Evolutionary conservation across 2,888 invertebrate genomes (phyloP), one percentile per base, ranked within the genome.

Genomic region (Harpalus rufipes): DNA sequence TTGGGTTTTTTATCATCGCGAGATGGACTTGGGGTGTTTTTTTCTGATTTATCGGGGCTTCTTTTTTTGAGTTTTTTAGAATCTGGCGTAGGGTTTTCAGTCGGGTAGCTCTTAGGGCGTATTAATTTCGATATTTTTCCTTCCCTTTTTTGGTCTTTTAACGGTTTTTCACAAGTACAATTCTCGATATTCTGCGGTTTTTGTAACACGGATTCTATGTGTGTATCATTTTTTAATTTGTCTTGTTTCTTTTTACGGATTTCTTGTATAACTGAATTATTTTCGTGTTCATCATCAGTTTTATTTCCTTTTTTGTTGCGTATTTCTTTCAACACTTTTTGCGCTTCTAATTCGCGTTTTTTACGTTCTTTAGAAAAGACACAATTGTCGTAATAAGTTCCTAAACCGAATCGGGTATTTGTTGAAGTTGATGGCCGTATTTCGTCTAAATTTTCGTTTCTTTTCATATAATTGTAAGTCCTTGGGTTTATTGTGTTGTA

Each of bases 381-480:
- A 88, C 93, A 92, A 0, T 94, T 91, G 86, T 96, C 96, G 89
- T 94, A 96, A 89, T 96, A 96, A 90, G 96, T 95, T 41, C 96
- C 92, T 85, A 96, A 91, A 90, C 44, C 10, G n/a, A 96, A 96
- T 85, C 96, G 92, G 7, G 95, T 95, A 85, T 95, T 89, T 87
- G 87, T 88, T 78, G 83, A 88, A 88, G 63, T 21, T 21, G 68
- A 68, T 32, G 74, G 68, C 68, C 74, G 72, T 78, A 87, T 18
- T 87, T 78, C 79, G 1, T 56, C 39, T 25, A 25, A 4, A 59
- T 79, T 25, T 58, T 79, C 79, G 16, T 32, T 32, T 32, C 25
- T 7, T 79, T 39, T 58, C 6, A 32, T 32, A 44, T 59, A 59
- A 14, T 16, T 32, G 7, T 59, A 79, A 1, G 80, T 25, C 14